These are phyloP conservation scores for Synaphobranchus kaupii DNA, from an alignment of 2,797 vertebrate genomes.

Conservation along the genomic window DNA sequence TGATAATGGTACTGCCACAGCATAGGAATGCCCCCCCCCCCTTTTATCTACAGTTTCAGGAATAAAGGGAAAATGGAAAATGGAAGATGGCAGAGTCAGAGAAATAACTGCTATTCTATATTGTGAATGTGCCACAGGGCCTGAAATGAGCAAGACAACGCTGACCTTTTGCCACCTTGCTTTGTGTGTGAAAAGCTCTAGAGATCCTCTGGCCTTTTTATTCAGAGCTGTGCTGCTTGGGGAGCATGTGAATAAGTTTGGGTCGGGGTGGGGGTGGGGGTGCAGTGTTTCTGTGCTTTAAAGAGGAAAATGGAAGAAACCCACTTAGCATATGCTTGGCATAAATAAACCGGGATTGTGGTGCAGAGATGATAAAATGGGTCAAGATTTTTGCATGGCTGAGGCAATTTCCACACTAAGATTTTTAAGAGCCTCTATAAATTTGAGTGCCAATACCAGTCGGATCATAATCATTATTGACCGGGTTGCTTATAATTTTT, in stretches of 20 bases:
- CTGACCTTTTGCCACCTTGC: background rate
- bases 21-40: too few relatives aligned
- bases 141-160: background rate
- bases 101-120: background rate
- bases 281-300: background rate
- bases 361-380: background rate
- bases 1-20: too few relatives aligned
- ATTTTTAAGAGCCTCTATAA: background rate
- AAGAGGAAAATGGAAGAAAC: background rate
- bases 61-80: background rate
- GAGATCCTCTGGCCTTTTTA: background rate
- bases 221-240: background rate
- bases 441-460: background rate
- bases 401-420: background rate
- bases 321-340: background rate
- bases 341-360: background rate
- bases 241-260: background rate
- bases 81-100: background rate
- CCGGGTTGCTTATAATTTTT: too few relatives aligned
- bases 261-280: background rate
- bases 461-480: too few relatives aligned
- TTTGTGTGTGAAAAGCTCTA: background rate
- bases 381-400: background rate
- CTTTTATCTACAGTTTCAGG: background rate
- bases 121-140: background rate